phyloP scores from a whole-genome alignment of 2,113 vertebrate species.

The Gasterosteus aculeatus region DNA sequence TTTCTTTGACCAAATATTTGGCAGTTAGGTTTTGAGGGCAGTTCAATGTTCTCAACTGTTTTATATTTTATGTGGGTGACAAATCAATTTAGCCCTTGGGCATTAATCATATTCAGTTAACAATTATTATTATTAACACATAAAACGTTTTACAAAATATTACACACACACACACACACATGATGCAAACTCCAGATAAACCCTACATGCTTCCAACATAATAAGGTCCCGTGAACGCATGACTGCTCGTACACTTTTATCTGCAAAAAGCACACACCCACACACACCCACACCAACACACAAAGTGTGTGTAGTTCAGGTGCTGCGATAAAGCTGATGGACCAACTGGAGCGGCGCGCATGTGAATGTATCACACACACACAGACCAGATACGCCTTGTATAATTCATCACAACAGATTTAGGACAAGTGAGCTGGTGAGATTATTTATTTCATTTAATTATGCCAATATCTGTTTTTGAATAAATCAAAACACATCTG shows the following conservation, averaged over 20 bases:
- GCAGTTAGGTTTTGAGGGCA: not conserved
- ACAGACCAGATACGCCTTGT: conserved; percentile 39
- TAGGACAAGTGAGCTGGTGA: conserved; percentile 18
- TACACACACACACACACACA: not conserved
- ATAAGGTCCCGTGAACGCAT: conserved; percentile 72
- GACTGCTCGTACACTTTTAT: conserved; percentile 64
- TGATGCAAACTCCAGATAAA: conserved; percentile 51
- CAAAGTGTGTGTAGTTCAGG: conserved; percentile 59
- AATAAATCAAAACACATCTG: conserved; percentile 14
- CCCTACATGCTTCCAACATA: conserved; percentile 55
- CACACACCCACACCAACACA: conserved; percentile 42
- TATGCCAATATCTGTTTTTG: not conserved
- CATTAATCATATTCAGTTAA: conserved; percentile 41
- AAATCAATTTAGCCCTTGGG: not conserved
- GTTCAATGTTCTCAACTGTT: not conserved
- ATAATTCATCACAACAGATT: conserved; percentile 60
- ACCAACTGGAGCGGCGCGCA: conserved; percentile 41
- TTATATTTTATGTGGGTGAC: not conserved
- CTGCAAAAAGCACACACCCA: conserved; percentile 50
- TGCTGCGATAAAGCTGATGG: conserved; percentile 56
- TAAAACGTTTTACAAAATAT: conserved; percentile 13
- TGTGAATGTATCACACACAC: conserved; percentile 44
- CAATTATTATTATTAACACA: conserved; percentile 50
- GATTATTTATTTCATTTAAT: conserved; percentile 16
- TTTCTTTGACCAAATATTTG: conserved; percentile 18